These are phyloP conservation scores for Todus mexicanus DNA, from an alignment of 2,797 vertebrate species.

Conservation along the genomic window DNA sequence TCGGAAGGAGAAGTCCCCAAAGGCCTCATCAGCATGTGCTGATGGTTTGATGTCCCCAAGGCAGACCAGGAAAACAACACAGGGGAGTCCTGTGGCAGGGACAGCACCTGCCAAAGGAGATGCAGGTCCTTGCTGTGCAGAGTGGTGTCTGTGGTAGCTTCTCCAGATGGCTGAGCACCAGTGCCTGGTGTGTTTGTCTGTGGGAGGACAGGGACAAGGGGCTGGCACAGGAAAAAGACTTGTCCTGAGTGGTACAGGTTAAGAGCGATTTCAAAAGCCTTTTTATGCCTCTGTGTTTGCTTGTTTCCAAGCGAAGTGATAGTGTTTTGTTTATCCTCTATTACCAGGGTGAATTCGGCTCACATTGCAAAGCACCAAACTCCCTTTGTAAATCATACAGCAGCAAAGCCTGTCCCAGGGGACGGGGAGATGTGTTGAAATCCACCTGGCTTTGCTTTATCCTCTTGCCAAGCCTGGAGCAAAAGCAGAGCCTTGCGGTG, in stretches of 20 bases:
- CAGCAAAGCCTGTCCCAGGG: not conserved
- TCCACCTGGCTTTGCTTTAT: not conserved
- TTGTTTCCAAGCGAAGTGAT: not conserved
- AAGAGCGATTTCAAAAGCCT: not conserved
- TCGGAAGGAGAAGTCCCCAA: not conserved
- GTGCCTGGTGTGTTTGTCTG: not conserved
- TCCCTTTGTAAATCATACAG: not conserved
- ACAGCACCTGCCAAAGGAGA: not conserved
- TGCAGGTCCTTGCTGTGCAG: not conserved
- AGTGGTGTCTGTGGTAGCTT: not conserved
- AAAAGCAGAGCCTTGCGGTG: not conserved
- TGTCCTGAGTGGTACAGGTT: not conserved
- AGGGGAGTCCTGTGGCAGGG: rapidly evolving
- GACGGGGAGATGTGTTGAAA: not conserved
- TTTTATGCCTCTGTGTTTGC: not conserved
- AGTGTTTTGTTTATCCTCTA: not conserved
- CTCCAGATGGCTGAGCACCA: rapidly evolving
- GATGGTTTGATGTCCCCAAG: not conserved
- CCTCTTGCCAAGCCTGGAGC: conserved; percentile 2
- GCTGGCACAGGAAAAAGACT: not conserved
- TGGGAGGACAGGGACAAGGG: not conserved
- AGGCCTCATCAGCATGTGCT: not conserved
- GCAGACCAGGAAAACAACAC: not conserved
- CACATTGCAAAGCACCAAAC: not conserved
- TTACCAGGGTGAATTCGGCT: not conserved